Base-by-base conservation (phyloP, 2,113 vertebrate genomes). In the Cynocephalus volans region DNA sequence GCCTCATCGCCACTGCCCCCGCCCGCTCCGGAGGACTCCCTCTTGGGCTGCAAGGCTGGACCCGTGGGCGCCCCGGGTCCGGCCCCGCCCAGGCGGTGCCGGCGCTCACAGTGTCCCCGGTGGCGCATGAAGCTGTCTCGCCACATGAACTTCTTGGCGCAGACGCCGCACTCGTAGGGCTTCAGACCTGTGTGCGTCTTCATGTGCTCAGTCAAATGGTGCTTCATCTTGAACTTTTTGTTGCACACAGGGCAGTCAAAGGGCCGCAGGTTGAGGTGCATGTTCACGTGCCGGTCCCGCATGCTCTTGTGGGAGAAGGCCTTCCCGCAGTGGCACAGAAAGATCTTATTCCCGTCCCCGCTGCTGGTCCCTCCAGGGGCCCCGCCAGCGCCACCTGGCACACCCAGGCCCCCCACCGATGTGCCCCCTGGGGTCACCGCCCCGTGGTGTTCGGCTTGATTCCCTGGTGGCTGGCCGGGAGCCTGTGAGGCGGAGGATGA, bases 221-320 rank as follows among this genome's bases (percentile, higher is more conserved):
- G 99, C 98, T 99, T 99, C 99, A 99, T 99, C 98, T 99, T 99
- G 98, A 99, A 99, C 96, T 99, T 99, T 96, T 99, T 99, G 98
- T 98, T 98, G 81, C 99, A 99, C 70, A 99, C 99, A 0, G 99
- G 99, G 97, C 99, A 99, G 99, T 98, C 99, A 97, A 99, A 99
- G 3, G 99, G 99, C 3, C 99, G 98, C 85, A 99, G 98, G 98
- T 99, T 99, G 95, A 99, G 99, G 98, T 99, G 99, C 99, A 99
- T 99, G 98, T 99, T 99, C 50, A 99, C 99, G 88, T 99, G 99
- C 0, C 99, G 99, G 95, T 99, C 99, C 4, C 99, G 97, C 99
- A 99, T 99, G 98, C 99, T 99, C 96, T 99, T 99, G 98, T 99
- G 99, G 0, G 99, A 99, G 98, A 99, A 99, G 0, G 99, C 99